Percentiles rank a stretch among this genome's conserved stretches.
Conservation (phyloP, 2,888 invertebrate genomes). For the Hartigia nigra region DNA sequence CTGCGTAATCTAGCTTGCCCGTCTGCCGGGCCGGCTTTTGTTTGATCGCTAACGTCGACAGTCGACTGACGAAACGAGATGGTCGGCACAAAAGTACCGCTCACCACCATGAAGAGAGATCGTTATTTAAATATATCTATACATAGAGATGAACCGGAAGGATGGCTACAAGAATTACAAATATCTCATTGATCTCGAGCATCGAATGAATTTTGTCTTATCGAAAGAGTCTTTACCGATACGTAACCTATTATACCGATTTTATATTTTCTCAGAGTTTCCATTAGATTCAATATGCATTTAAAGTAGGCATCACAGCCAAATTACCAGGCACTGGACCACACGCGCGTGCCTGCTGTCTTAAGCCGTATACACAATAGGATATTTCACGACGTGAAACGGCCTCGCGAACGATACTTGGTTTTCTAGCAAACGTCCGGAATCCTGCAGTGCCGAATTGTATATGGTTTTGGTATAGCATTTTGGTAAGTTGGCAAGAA, state of each 20-base stretch:
- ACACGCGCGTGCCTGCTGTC: not conserved
- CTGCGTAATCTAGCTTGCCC: constrained; percentile 46
- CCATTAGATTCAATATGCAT: not conserved
- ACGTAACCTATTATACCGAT: not conserved
- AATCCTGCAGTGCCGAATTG: not conserved
- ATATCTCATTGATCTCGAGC: not conserved
- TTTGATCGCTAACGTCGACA: constrained; percentile 34
- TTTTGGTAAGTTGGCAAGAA: not conserved
- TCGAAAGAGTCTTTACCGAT: not conserved
- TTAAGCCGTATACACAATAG: not conserved
- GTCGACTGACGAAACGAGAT: constrained; percentile 38
- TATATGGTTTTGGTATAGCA: not conserved
- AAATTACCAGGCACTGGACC: not conserved
- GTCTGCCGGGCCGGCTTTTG: constrained; percentile 36
- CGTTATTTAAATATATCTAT: not conserved
- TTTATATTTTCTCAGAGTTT: not conserved
- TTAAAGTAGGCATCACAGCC: not conserved
- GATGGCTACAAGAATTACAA: not conserved
- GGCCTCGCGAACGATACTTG: not conserved
- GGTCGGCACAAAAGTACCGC: constrained; percentile 18
- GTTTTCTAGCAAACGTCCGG: not conserved
- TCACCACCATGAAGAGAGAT: not conserved
- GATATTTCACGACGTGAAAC: not conserved
- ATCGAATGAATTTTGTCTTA: not conserved
- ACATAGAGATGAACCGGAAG: not conserved